Percentiles rank a stretch among this genome's conserved stretches.
Evolutionary conservation across 2,113 vertebrate genomes (phyloP).

Genomic region (Grammatotria lemairii): DNA sequence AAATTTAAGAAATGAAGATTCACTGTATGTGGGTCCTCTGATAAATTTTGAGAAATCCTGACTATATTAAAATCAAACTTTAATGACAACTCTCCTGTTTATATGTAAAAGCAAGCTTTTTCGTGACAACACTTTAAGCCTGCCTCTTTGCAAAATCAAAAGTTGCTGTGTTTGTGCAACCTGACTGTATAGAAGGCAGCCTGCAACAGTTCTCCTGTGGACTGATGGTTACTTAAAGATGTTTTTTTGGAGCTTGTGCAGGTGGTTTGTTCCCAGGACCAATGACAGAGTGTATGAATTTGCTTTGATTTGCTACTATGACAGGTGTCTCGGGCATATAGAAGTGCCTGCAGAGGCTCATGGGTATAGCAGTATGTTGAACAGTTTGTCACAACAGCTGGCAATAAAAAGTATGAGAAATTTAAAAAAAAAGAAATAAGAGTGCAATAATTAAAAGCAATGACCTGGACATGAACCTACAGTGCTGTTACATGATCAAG

Average conservation of each 20-base stretch:
- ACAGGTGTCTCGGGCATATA: background rate
- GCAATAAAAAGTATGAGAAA: background rate
- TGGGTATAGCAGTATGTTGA: background rate
- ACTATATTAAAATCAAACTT: background rate
- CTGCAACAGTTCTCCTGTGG: background rate
- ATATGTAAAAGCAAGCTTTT: background rate
- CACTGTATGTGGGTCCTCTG: background rate
- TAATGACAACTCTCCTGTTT: background rate
- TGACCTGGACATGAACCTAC: background rate
- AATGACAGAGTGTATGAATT: background rate
- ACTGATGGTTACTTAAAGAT: background rate
- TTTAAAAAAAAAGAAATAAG: rapidly evolving
- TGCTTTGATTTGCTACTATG: background rate
- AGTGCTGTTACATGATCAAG: background rate
- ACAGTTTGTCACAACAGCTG: background rate
- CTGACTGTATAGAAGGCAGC: background rate
- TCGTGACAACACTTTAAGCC: rapidly evolving
- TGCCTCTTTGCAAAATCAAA: background rate
- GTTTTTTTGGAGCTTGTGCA: background rate
- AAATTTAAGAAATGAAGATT: background rate
- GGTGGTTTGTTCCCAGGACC: background rate
- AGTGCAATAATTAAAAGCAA: background rate
- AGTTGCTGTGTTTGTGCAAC: background rate
- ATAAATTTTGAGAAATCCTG: background rate
- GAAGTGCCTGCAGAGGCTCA: background rate